Base-by-base conservation (phyloP, 2,888 invertebrate species). In the Clusia tigrina region DNA sequence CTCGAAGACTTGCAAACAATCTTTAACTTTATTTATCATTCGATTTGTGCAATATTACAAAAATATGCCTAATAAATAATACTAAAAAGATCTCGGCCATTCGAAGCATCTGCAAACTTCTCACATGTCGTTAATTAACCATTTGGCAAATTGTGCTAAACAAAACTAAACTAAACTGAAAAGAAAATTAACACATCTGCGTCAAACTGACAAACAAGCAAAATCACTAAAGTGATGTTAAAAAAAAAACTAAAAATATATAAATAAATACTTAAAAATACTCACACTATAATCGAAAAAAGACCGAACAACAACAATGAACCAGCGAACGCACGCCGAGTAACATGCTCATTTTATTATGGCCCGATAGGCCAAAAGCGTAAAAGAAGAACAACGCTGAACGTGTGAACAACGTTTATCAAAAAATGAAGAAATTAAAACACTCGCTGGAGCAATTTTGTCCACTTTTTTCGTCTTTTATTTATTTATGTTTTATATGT, bases 171-270 rank as follows among this genome's bases (percentile, higher is more conserved):
- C 20, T 57, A 25, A 58, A 12, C 42, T 25, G 51, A 37, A 53
- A 52, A 57, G 58, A 53, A 65, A 62, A 67, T 65, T 67, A 65
- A 65, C 32, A 32, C 32, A 32, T 67, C 65, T 67, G 65, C 65
- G 61, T 67, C 65, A 65, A 64, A 64, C 59, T 67, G 62, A 63
- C 58, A 67, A 63, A 67, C 65, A 65, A 67, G 64, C 65, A 6
- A 37, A 20, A 9, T 6, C 17, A 56, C 17, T 52, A 52, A 24
- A 26, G 15, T 10, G 22, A 52, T 42, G 10, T n/a, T 58, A 57
- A 53, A 59, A 51, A 66, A 59, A 63, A 63, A 48, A 63, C 60
- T 54, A 63, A 58, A 60, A 58, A 32, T 32, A 22, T 26, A 56
- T 51, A 12, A 51, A 51, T 23, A 63, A 62, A 22, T 1, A 20